Base-by-base conservation (phyloP, 92 coral and sea anemone genomes). In the Heteractis magnifica region DNA sequence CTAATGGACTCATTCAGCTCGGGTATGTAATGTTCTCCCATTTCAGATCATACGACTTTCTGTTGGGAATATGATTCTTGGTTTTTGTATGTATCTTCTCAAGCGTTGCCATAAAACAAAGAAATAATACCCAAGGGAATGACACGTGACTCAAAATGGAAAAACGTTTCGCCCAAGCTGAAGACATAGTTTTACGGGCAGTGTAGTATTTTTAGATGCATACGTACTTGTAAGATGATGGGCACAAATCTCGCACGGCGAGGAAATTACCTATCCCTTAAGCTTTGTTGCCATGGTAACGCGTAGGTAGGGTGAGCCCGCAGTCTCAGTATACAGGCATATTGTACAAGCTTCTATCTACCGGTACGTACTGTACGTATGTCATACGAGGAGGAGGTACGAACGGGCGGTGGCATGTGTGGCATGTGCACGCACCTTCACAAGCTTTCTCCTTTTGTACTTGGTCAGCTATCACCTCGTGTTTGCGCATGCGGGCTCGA, bases 401-500 rank as follows among this genome's bases (percentile, higher is more conserved):
- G 11, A 81, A 18, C 13, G 93, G 90, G 23, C 82, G 88, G 41
- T 84, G 91, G 71, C 92, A 90, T 56, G 90, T 85, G 41, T 84
- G 91, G 71, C 92, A 90, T 56, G 90, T 85, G 56, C 96, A 92
- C 72, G 87, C 73, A 5, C 78, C 72, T 34, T 82, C 76, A 50
- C 78, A 73, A 60, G 77, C 72, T 62, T 81, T 81, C 52, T 75
- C 70, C 73, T 71, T 71, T 8, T 81, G 84, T 71, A 72, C 23
- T 52, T 81, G 84, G 77, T 56, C 56, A 65, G 5, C 44, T 13
- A 77, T 68, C n/a, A 75, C 73, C 9, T 81, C 84, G 55, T 81
- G 84, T 84, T 94, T 94, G 59, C 98, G 90, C 59, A 89, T 87
- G 19, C 98, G 92, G 62, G 98, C 98, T 26, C 98, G 82, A 53